Evolutionary conservation across 2,888 invertebrate genomes (phyloP), one percentile per base, ranked within the genome.

Genomic region (Corbicula japonica): DNA sequence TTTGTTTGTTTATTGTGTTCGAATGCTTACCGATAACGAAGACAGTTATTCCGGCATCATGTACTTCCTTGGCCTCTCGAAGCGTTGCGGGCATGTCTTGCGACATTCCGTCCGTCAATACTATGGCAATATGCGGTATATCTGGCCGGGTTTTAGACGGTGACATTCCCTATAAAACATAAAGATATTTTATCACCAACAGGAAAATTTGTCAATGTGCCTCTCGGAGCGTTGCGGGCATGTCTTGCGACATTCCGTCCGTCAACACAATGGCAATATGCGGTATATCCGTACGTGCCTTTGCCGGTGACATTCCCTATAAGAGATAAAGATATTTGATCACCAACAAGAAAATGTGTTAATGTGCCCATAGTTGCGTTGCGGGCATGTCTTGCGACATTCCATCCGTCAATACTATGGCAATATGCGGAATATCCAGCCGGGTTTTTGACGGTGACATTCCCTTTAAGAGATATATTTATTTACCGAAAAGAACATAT

Each of bases 351-450:
- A n/a, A n/a, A n/a, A n/a, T n/a, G n/a, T n/a, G n/a, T n/a, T n/a
- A n/a, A n/a, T n/a, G n/a, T n/a, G 83, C 83, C 23, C 83, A 78
- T 5, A 58, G 23, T 1, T 78, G n/a, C 1, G 86, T 83, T 12
- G 54, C 21, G 2, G 30, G 46, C 46, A 73, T 69, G 54, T 84
- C 35, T 23, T 82, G 81, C 1, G 90, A 89, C 73, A 75, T 63
- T 15, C 63, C 63, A 71, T 90, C 90, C 1, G 90, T 89, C 30
- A 89, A 56, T 4, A 90, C 74, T n/a, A 90, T 87, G 2, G 86
- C 87, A 12, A 90, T 87, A 18, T 74, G 84, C n/a, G 86, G 85
- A 12, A 86, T 81, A 1, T 74, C 77, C 10, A 73, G 76, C 26
- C 83, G 56, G 6, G 56, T 46, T 26, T 66, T 68, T 0, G 46